Percentiles rank a stretch among this genome's conserved stretches.
phyloP scores from a whole-genome alignment of 1,140 invertebrate species.

The Drosophila orosa region DNA sequence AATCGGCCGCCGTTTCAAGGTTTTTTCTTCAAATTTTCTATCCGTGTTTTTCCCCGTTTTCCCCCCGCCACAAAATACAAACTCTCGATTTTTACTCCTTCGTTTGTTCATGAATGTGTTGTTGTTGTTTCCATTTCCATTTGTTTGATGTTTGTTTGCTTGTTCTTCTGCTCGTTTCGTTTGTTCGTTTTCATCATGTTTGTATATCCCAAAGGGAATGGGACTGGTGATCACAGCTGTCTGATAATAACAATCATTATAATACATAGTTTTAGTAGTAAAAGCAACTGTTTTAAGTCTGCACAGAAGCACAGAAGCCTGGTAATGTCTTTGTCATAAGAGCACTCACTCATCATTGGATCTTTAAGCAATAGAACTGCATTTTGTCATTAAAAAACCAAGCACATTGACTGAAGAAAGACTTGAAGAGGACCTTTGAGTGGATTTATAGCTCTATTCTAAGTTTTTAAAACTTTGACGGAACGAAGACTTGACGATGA shows the following conservation, averaged over 20 bases:
- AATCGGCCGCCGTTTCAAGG: conserved; percentile 84
- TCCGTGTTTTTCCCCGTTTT: conserved; percentile 28
- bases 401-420: conserved; percentile 14
- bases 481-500: no score
- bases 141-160: conserved; percentile 69
- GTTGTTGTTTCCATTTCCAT: conserved; percentile 52
- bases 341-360: conserved; percentile 29
- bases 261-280: conserved; percentile 20
- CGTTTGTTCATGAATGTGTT: conserved; percentile 51
- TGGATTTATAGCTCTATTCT: background rate
- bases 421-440: no score
- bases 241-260: conserved; percentile 25
- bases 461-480: no score
- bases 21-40: conserved; percentile 62
- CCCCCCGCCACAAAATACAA: conserved; percentile 4
- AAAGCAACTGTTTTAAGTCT: conserved; percentile 5
- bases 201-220: conserved; percentile 10
- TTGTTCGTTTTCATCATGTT: conserved; percentile 52
- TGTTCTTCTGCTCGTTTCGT: conserved; percentile 50
- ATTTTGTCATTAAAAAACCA: conserved; percentile 28
- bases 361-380: conserved; percentile 7
- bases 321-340: conserved; percentile 22
- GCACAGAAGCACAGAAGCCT: conserved; percentile 17
- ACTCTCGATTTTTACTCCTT: conserved; percentile 38
- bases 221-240: conserved; percentile 18